Conservation (phyloP, 2,113 vertebrate genomes). For the Tringa solitaria region DNA sequence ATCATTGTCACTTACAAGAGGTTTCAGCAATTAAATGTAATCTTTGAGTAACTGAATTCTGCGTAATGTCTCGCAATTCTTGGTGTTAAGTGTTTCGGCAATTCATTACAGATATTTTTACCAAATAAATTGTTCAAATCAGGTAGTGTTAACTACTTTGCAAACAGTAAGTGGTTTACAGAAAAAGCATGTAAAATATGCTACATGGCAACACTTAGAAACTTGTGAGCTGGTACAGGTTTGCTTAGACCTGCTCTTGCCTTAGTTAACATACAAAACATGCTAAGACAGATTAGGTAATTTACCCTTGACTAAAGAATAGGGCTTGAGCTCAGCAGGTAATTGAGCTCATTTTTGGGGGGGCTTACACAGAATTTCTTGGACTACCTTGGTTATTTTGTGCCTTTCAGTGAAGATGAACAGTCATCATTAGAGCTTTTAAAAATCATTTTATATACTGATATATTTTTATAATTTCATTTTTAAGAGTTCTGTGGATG, state of each 20-base stretch:
- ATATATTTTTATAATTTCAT: slow-evolving; percentile 42
- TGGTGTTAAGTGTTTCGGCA: neutral
- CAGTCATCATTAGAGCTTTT: neutral
- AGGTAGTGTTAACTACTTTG: neutral
- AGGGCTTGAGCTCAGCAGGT: neutral
- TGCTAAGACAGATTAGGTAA: neutral
- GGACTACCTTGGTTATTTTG: neutral
- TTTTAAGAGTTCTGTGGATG: slow-evolving; percentile 79
- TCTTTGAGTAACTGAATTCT: neutral
- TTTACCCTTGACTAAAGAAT: neutral
- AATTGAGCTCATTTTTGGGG: neutral
- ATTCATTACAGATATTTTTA: neutral
- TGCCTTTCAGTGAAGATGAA: neutral
- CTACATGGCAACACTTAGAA: neutral
- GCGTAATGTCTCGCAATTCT: neutral
- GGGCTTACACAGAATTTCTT: neutral
- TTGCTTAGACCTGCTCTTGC: neutral
- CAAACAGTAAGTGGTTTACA: neutral
- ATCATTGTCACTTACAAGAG: neutral
- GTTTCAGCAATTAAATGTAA: neutral
- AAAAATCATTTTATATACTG: neutral
- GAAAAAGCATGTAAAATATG: neutral
- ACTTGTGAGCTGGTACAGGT: neutral
- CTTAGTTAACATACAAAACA: neutral
- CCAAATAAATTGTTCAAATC: neutral